phyloP scores from a whole-genome alignment of 2,888 invertebrate genomes.

The Eupithecia insigniata region DNA sequence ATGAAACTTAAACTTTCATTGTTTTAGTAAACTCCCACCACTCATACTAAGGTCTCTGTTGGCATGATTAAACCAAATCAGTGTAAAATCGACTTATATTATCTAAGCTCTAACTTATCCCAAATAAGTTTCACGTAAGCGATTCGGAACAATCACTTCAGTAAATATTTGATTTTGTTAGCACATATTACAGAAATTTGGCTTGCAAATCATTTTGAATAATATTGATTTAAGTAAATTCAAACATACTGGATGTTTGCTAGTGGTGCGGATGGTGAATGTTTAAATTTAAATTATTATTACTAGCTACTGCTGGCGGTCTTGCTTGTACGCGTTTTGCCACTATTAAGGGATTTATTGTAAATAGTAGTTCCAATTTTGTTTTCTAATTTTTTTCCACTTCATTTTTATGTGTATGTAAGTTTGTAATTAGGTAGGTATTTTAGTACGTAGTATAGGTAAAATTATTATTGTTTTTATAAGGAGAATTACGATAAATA shows the following conservation, averaged over 20 bases:
- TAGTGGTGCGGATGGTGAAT: not conserved
- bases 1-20: not conserved
- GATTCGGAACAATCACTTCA: not conserved
- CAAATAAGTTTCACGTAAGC: not conserved
- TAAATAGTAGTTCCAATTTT: no score
- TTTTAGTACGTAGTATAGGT: no score
- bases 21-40: not conserved
- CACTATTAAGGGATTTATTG: no score
- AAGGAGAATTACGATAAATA: no score
- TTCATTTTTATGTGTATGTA: no score
- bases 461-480: no score
- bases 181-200: constrained; percentile 16
- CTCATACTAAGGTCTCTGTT: no score
- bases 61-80: not conserved
- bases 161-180: constrained; percentile 22
- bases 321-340: no score
- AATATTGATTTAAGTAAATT: constrained; percentile 5
- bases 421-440: no score
- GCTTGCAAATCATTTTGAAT: constrained; percentile 6
- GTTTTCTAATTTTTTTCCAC: no score
- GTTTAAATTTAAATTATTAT: not conserved
- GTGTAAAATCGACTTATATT: not conserved
- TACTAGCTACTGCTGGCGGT: not conserved
- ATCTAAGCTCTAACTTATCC: not conserved
- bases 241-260: not conserved